A percentile compares a stretch with the other conserved stretches of the same genome.
phyloP scores from a whole-genome alignment of 2,888 invertebrate species.

The Oscheius sp. region DNA sequence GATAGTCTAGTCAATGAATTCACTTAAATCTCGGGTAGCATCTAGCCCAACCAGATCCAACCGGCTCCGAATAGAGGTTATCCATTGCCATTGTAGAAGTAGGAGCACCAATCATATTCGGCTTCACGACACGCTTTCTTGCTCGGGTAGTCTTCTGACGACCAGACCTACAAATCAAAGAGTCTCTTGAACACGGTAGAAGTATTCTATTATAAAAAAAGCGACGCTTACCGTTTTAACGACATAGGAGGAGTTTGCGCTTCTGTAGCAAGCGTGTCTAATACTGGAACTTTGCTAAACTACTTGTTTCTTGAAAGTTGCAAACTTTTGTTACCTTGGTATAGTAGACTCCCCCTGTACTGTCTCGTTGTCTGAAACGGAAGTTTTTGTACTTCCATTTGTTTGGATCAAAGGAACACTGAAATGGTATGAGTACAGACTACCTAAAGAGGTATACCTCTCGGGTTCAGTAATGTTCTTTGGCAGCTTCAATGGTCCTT shows the following conservation, averaged over 20 bases:
- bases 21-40: constrained; percentile 15
- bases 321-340: too few species aligned
- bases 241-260: neutral
- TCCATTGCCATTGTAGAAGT: neutral
- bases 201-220: neutral
- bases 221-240: neutral
- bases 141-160: constrained; percentile 1
- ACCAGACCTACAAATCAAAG: neutral
- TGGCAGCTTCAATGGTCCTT: too few species aligned
- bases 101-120: neutral
- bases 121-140: constrained; percentile 11
- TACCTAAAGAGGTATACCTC: too few species aligned
- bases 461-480: too few species aligned
- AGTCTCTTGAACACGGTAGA: neutral
- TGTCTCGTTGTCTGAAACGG: too few species aligned
- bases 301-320: too few species aligned
- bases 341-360: too few species aligned
- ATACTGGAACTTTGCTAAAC: too few species aligned
- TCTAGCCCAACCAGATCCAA: constrained; percentile 14
- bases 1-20: neutral
- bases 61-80: constrained; percentile 4
- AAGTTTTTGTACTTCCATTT: too few species aligned
- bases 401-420: too few species aligned
- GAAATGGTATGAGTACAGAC: too few species aligned
- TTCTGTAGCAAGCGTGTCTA: neutral